A percentile compares a stretch with the other conserved stretches of the same genome.
Conservation (phyloP, 30 jellyfish, hydroid and myxozoan genomes). For the Cassiopea andromeda region DNA sequence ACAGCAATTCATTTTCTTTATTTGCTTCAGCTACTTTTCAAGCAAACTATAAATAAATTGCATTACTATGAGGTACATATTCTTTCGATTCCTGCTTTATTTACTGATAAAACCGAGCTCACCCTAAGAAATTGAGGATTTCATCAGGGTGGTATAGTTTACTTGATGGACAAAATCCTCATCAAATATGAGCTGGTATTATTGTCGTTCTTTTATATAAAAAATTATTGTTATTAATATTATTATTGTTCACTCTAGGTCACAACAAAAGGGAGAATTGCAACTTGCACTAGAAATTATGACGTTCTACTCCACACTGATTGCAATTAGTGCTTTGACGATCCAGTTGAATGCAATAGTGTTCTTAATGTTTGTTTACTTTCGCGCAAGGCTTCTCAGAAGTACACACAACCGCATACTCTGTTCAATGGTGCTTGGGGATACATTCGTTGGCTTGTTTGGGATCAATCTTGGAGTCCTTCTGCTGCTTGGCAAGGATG, state of each 20-base stretch:
- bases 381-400: slow-evolving; percentile 21
- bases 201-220: too few species aligned
- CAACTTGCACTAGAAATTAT: not conserved
- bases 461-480: slow-evolving; percentile 38
- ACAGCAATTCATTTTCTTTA: too few species aligned
- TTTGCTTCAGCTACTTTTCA: too few species aligned
- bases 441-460: slow-evolving; percentile 44
- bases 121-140: too few species aligned
- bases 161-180: too few species aligned
- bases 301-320: slow-evolving; percentile 23
- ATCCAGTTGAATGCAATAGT: slow-evolving; percentile 13
- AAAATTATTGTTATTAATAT: too few species aligned
- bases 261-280: not conserved
- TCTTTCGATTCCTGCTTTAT: too few species aligned
- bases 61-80: too few species aligned
- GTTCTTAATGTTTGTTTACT: slow-evolving; percentile 29
- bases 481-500: slow-evolving; percentile 5
- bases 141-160: too few species aligned
- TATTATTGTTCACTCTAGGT: not conserved
- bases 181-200: too few species aligned
- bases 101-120: too few species aligned
- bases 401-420: slow-evolving; percentile 54
- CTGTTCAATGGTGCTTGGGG: slow-evolving; percentile 72
- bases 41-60: too few species aligned
- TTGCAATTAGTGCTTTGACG: slow-evolving; percentile 6